Evolutionary conservation across 2,797 vertebrate genomes (phyloP).

Genomic region (Gadopsis bispinosus): DNA sequence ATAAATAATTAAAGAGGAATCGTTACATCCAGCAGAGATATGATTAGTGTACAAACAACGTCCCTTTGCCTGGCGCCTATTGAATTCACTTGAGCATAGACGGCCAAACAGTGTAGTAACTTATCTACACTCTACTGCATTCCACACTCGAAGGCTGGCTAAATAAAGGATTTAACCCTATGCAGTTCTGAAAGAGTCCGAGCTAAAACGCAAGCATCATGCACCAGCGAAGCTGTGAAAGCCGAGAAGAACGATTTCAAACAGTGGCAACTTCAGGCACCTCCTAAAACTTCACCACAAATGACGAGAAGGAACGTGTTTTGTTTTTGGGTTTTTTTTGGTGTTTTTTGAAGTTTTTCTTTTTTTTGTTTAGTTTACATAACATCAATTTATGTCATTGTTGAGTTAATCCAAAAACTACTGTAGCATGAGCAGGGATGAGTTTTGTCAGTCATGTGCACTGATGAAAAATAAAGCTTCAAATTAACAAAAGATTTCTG

Average conservation of each 20-base stretch:
- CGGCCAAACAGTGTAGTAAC: constrained; percentile 55
- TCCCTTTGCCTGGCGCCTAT: constrained; percentile 55
- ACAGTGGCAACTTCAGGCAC: constrained; percentile 57
- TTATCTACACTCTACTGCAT: constrained; percentile 61
- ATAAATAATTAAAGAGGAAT: constrained; percentile 58
- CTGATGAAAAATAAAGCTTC: constrained; percentile 30
- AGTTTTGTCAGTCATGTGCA: constrained; percentile 21
- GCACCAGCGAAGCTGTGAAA: constrained; percentile 71
- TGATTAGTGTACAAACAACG: constrained; percentile 46
- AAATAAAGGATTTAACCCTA: constrained; percentile 61
- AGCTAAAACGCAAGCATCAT: constrained; percentile 78
- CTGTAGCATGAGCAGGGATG: constrained; percentile 46
- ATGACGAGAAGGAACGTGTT: constrained; percentile 42
- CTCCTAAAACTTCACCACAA: constrained; percentile 68
- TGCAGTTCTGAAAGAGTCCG: constrained; percentile 54
- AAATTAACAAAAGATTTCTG: constrained; percentile 31
- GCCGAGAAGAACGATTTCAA: constrained; percentile 53
- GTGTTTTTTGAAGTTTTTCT: not conserved
- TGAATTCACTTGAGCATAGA: constrained; percentile 57
- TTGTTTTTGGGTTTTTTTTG: not conserved
- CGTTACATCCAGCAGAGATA: constrained; percentile 61
- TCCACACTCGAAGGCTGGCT: constrained; percentile 62
- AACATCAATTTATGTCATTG: constrained; percentile 55
- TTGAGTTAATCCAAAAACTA: constrained; percentile 59
- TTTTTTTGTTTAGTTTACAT: constrained; percentile 15